phyloP scores from a whole-genome alignment of 2,888 invertebrate genomes.

The Odontocolon sp. region DNA sequence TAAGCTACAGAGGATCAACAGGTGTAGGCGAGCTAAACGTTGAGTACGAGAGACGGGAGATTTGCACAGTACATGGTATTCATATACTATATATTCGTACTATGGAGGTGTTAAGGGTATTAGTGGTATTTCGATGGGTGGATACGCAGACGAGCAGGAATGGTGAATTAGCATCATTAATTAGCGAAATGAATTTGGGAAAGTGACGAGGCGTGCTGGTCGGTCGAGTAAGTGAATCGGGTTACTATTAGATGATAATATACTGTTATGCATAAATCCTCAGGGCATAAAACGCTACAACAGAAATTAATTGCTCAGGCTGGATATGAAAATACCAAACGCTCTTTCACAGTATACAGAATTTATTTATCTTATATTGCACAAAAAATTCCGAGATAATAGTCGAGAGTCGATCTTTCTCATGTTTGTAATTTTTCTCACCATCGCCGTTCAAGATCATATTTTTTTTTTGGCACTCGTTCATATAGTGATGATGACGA shows the following conservation, averaged over 20 bases:
- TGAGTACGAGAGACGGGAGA: conserved; percentile 31
- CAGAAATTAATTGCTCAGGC: background rate
- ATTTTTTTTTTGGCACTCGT: background rate
- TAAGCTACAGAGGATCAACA: conserved; percentile 48
- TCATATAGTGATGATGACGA: background rate
- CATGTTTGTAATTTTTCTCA: background rate
- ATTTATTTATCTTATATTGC: background rate
- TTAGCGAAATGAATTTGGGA: conserved; percentile 37
- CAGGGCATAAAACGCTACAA: conserved; percentile 5
- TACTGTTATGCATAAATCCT: conserved; percentile 30
- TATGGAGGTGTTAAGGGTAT: conserved; percentile 41
- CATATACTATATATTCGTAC: background rate
- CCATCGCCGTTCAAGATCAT: background rate
- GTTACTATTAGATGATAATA: conserved; percentile 20
- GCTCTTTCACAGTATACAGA: no score
- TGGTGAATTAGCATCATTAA: conserved; percentile 45
- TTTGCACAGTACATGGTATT: conserved; percentile 27
- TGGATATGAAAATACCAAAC: background rate
- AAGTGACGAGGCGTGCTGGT: conserved; percentile 27
- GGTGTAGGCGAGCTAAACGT: conserved; percentile 43
- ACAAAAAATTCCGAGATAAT: background rate
- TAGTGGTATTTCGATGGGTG: conserved; percentile 49
- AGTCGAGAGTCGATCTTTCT: background rate
- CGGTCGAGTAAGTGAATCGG: conserved; percentile 11
- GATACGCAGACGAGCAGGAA: conserved; percentile 35